Percentiles rank a stretch among this genome's conserved stretches.
Evolutionary conservation across 2,888 invertebrate genomes (phyloP).

Genomic region (Acanthosepion lycidas): DNA sequence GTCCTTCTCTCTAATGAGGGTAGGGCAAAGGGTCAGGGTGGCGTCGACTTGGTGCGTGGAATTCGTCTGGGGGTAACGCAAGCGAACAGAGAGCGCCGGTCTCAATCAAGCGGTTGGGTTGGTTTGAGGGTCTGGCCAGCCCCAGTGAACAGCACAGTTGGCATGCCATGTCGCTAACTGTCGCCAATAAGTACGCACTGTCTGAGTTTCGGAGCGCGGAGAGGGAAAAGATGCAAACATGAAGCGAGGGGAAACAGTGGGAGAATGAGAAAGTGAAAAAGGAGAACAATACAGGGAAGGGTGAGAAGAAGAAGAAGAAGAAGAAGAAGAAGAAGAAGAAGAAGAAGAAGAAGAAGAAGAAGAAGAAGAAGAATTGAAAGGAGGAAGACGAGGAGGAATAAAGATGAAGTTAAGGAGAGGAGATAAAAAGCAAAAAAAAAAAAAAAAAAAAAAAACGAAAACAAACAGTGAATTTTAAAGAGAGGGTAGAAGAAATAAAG

Average conservation of each 20-base stretch:
- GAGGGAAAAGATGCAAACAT: too few relatives aligned
- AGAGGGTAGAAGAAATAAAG: too few relatives aligned
- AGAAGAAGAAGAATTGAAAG: not conserved
- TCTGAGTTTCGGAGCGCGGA: not conserved
- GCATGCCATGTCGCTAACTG: not conserved
- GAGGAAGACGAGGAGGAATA: not conserved
- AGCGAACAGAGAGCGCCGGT: not conserved
- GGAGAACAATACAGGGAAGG: not conserved
- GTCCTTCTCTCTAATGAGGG: not conserved
- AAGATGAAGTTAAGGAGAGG: too few relatives aligned
- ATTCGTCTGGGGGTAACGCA: not conserved
- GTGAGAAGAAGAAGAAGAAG: not conserved
- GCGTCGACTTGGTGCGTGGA: not conserved
- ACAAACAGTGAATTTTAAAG: too few relatives aligned
- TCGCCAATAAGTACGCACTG: not conserved
- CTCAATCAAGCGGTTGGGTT: conserved; percentile 21
- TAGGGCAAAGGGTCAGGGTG: not conserved
- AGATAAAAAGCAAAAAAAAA: not conserved
- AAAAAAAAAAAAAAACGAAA: not conserved
- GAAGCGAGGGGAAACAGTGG: not conserved
- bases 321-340: not conserved
- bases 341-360: not conserved
- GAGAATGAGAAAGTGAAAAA: not conserved
- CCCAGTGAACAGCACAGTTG: not conserved
- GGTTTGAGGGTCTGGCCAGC: conserved; percentile 33